Evolutionary conservation across 2,797 vertebrate species (phyloP).

Genomic region (Sebastes minor): DNA sequence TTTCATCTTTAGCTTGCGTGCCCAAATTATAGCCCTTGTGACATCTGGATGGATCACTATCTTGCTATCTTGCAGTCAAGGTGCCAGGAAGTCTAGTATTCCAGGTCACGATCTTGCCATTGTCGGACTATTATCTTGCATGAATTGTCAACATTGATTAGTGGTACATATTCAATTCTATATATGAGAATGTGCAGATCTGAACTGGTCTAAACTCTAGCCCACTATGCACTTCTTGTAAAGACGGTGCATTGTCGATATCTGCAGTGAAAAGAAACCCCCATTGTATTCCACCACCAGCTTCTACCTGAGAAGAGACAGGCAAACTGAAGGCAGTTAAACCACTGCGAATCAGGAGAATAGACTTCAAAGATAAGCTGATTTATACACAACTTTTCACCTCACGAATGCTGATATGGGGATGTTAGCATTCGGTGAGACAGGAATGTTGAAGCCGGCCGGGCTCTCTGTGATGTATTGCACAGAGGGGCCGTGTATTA

Average conservation of each 20-base stretch:
- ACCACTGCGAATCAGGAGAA: slow-evolving; percentile 49
- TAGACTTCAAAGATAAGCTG: slow-evolving; percentile 70
- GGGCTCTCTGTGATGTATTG: slow-evolving; percentile 40
- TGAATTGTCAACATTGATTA: neutral
- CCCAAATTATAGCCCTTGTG: neutral
- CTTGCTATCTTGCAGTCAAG: neutral
- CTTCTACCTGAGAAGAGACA: slow-evolving; percentile 23
- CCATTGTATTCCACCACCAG: neutral
- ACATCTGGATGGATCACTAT: neutral
- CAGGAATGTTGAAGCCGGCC: slow-evolving; percentile 36
- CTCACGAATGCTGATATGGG: slow-evolving; percentile 55
- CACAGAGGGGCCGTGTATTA: slow-evolving; percentile 13
- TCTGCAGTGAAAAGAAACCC: neutral
- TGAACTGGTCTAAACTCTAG: neutral
- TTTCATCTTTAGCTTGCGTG: neutral
- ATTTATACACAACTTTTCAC: slow-evolving; percentile 61
- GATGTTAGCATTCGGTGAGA: slow-evolving; percentile 47
- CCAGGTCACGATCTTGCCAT: neutral
- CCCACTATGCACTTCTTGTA: neutral
- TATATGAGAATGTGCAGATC: neutral
- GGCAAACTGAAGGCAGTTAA: slow-evolving; percentile 28
- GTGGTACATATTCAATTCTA: neutral
- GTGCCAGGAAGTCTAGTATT: neutral
- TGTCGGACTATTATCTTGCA: neutral
- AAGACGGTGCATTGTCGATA: neutral